Evolutionary conservation across 1,140 invertebrate genomes (phyloP), one percentile per base, ranked within the genome.

Genomic region (Zelostemma sp.): DNA sequence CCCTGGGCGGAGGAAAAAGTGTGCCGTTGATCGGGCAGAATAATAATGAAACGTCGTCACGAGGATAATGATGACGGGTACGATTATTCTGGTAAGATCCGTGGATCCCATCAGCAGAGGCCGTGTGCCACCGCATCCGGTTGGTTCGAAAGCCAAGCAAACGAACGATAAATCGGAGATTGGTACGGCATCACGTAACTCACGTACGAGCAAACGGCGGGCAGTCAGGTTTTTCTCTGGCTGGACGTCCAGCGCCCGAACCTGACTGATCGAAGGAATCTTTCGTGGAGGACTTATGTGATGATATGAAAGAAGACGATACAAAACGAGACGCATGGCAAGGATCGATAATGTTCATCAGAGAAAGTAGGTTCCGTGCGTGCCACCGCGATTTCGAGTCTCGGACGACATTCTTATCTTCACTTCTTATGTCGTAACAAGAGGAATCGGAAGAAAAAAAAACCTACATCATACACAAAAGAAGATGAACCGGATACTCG

Each of bases 311-410:
- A 38, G 46, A 48, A 40, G 46, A 50, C 48, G 48, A 35, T 35
- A 8, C 28, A 11, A 50, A 50, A 58, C 35, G 46, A 35, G 40
- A 57, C 25, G 31, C 43, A 35, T 38, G 11, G 35, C 35, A 11
- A 11, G 40, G 40, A 12, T 49, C 55, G 55, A 43, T 38, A 48
- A 43, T 33, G 48, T 50, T 21, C 48, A 51, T 25, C 41, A 46
- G 69, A 68, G 69, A 72, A 72, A 72, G 70, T 72, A 55, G 64
- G 46, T 61, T 25, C 53, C 51, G 35, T 64, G 65, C 70, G 51
- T 56, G 55, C 54, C 53, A 56, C 19, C 40, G 53, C 49, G 28
- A 56, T 50, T 33, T 40, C 43, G 40, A 41, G 46, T 49, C 50
- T 58, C n/a, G 40, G 56, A 61, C 64, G 55, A 55, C 65, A 68